Conservation (phyloP, 2,888 invertebrate genomes). For the Koerneria pararmatus region DNA sequence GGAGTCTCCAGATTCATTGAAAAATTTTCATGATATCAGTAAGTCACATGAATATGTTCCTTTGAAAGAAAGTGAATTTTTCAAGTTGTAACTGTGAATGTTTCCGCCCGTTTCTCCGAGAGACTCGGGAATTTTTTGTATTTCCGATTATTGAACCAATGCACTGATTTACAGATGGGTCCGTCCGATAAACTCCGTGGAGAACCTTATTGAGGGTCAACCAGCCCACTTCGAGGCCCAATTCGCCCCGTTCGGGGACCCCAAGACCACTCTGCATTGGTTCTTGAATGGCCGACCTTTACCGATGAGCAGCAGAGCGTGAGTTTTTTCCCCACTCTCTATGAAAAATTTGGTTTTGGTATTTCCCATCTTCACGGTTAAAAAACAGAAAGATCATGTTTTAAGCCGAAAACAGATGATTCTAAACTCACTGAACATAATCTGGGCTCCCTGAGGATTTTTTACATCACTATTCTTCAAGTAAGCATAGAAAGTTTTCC, state of each 20-base stretch:
- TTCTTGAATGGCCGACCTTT: slow-evolving; percentile 79
- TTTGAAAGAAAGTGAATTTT: no score
- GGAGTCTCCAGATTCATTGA: no score
- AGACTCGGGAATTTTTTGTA: no score
- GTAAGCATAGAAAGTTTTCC: no score
- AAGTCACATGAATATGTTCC: no score
- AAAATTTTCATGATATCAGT: no score
- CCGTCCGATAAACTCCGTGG: slow-evolving; percentile 36
- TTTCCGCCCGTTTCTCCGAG: no score
- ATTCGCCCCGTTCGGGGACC: slow-evolving; percentile 63
- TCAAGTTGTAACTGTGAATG: no score
- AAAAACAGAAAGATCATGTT: background rate
- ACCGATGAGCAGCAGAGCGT: slow-evolving; percentile 64
- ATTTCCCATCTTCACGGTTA: background rate
- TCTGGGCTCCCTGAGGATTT: no score
- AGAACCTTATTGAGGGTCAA: slow-evolving; percentile 69
- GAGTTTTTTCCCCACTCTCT: slow-evolving; percentile 15
- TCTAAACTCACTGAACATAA: no score
- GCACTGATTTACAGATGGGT: slow-evolving; percentile 14
- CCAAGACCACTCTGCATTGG: slow-evolving; percentile 52
- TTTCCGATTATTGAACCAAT: no score
- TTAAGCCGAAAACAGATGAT: background rate
- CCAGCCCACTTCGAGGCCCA: slow-evolving; percentile 87
- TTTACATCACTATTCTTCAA: no score
- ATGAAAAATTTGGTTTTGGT: background rate